Base-by-base conservation (phyloP, 1,140 invertebrate genomes). In the Drosophila repleta region DNA sequence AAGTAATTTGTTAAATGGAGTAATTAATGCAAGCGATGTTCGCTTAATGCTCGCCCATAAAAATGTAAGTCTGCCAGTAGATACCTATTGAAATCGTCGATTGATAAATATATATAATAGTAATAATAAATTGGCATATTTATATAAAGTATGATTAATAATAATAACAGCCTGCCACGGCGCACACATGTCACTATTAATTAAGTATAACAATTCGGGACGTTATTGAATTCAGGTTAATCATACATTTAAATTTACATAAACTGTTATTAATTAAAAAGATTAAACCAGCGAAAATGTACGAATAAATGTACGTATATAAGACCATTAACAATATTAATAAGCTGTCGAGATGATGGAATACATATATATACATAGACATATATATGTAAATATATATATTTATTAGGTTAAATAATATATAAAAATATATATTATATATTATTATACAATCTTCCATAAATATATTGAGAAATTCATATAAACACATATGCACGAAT, bases 161-260 rank as follows among this genome's bases (percentile, higher is more conserved):
- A 51, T 65, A 43, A 71, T 35, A 39, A 56, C 64, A 58, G 13
- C 17, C 20, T 26, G 26, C 21, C 63, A 46, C 3, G 15, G 15
- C 24, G 5, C 53, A 52, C 55, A 60, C 45, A 67, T 68, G 74
- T 77, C 74, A 51, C 21, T 67, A 67, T 87, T 87, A 77, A 85
- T 85, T 85, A 85, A 87, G 77, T 72, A 62, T 53, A 53, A 76
- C 70, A 65, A 69, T 51, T 45, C 39, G 32, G 24, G 20, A 11
- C 11, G 51, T 65, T 82, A 87, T 82, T 82, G 81, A 87, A 87
- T 87, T 85, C 80, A 78, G 74, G 74, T 74, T 82, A 75, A 87
- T 65, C 65, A 63, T 81, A 68, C 58, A 82, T 87, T 82, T 75
- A 82, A 78, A 87, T 87, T 81, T 72, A 66, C 82, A 87, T 85